Evolutionary conservation across 2,113 vertebrate species (phyloP).

Genomic region (Hyaena hyaena): DNA sequence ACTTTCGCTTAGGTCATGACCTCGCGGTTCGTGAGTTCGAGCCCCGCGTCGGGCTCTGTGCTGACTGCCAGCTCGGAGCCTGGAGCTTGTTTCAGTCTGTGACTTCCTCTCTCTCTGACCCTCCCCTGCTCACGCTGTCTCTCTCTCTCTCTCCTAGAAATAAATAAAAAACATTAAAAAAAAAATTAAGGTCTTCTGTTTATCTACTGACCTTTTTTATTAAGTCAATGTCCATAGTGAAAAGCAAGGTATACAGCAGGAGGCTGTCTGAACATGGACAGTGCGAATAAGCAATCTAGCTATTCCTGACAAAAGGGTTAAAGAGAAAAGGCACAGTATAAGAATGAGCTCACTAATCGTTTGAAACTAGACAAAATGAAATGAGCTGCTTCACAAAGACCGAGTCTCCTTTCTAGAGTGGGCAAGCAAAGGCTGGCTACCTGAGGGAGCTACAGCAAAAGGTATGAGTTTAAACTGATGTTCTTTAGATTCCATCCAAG

Average conservation of each 20-base stretch:
- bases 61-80: too few species aligned
- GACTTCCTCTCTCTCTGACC: too few species aligned
- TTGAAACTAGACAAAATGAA: background rate
- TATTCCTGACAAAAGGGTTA: background rate
- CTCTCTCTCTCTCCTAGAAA: too few species aligned
- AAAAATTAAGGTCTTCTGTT: conserved; percentile 52
- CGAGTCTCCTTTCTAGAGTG: background rate
- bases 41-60: too few species aligned
- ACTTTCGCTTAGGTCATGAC: too few species aligned
- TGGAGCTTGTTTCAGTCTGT: too few species aligned
- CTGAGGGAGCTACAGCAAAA: background rate
- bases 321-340: background rate
- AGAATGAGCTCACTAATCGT: background rate
- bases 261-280: background rate
- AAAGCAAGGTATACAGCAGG: background rate
- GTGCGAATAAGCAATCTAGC: background rate
- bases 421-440: background rate
- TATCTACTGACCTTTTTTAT: conserved; percentile 26
- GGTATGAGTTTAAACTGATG: background rate
- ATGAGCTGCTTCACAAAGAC: background rate
- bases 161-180: too few species aligned
- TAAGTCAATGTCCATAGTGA: background rate
- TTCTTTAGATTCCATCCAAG: background rate
- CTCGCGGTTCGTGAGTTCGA: too few species aligned
- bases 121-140: too few species aligned